These are phyloP conservation scores for Melinaea marsaeus DNA, from an alignment of 2,888 invertebrate species.

Conservation along the genomic window DNA sequence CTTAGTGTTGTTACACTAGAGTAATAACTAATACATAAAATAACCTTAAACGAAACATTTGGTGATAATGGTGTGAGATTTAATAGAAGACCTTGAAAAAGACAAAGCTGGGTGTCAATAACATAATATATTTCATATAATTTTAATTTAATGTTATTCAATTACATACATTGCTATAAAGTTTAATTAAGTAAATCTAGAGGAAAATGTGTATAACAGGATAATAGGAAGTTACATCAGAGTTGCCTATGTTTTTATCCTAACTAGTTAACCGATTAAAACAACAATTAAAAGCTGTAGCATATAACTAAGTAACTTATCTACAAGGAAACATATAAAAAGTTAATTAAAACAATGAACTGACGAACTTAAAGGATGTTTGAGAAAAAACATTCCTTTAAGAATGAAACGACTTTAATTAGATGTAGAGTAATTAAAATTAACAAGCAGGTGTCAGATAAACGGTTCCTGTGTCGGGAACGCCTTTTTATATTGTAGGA, in stretches of 20 bases:
- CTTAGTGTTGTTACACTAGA: no score
- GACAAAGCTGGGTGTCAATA: no score
- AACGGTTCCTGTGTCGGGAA: background rate
- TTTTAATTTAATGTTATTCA: no score
- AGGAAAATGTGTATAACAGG: background rate
- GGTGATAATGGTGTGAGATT: background rate
- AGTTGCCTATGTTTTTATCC: background rate
- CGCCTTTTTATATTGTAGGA: background rate
- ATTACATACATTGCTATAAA: background rate
- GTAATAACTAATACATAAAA: background rate
- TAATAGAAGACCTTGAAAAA: no score
- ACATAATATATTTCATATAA: no score
- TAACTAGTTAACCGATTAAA: background rate
- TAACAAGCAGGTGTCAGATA: slow-evolving; percentile 3
- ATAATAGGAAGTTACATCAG: background rate
- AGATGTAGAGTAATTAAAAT: background rate
- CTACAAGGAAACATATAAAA: no score
- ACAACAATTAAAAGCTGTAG: no score
- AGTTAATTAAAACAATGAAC: no score
- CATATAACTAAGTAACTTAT: no score
- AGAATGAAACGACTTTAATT: background rate
- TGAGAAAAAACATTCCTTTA: background rate
- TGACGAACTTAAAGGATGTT: background rate
- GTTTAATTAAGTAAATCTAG: background rate
- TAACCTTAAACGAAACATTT: background rate